Evolutionary conservation across 1,140 invertebrate species (phyloP), one percentile per base, ranked within the genome.

Genomic region (Spodoptera litura): DNA sequence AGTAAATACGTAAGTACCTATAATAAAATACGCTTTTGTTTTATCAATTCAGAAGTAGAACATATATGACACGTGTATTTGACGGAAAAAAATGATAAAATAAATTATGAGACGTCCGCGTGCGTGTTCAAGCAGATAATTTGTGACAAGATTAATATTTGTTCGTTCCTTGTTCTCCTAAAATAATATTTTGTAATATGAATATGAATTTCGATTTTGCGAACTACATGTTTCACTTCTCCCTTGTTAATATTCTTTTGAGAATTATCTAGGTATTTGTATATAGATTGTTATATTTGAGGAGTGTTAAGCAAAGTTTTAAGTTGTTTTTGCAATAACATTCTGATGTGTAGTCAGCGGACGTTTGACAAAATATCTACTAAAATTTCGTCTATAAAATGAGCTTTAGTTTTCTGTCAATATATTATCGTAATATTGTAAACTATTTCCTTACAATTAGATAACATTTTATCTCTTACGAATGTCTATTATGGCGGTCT

Each of bases 91-190:
- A 12, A 27, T 58, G 20, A 27, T 58, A 58, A 58, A 27, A 58
- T 58, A 27, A 20, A 27, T 58, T 58, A 58, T 58, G 27, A 27
- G 56, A 58, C 25, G 38, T 44, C 38, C 38, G 11, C 20, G 56
- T 27, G 56, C 56, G 56, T 58, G 56, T 58, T 56, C 55, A 56
- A 20, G 56, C 20, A 58, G 20, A 58, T 58, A 58, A 58, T 27
- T 58, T 58, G 8, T 20, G 56, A 27, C 56, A 58, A 12, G 56
- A 27, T 27, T 44, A 44, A 58, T 8, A 58, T 27, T 25, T 58
- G 56, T 58, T 58, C 27, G 38, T 44, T 9, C 38, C 3, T 44
- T 44, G 38, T 44, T 44, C 38, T 44, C 0, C 9, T 10, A 6
- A 10, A 44, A 27, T 58, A 58, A 27, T 27, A 27, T 27, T 27